Base-by-base conservation (phyloP, 1,140 invertebrate genomes). In the Drosophila jambulina region DNA sequence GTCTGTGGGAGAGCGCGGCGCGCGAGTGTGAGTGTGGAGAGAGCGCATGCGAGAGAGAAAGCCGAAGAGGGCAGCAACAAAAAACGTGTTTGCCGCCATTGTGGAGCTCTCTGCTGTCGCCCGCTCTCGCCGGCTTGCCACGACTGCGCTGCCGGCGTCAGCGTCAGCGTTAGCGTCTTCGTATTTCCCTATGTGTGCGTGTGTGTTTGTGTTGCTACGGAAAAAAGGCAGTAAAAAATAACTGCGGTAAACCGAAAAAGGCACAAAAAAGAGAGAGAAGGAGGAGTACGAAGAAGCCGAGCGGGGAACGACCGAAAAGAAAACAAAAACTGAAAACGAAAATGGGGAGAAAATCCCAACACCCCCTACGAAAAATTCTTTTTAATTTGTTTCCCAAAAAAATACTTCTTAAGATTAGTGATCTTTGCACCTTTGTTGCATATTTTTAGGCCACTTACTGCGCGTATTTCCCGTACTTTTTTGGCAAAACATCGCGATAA, bases 151-250 rank as follows among this genome's bases (percentile, higher is more conserved):
- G 76, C 29, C 53, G 46, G 23, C 58, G 51, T 42, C 67, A 23
- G 23, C 75, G 51, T 58, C 78, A 56, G 29, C 58, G 51, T 42
- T 61, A 46, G 36, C 75, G 53, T 62, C 82, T 56, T 70, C 72
- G 38, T 23, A n/a, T 80, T 68, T 62, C 54, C 46, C 34, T 78
- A 72, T 38, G 36, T 45, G 58, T 70, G 53, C 57, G 48, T 60
- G 45, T 63, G 45, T 36, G 58, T 54, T 32, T 80, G 61, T 62
- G 85, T 72, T 88, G 84, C 85, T 82, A 90, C 85, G 82, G 78
- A 84, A 87, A 79, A 88, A 88, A 88, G 81, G 85, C 90, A 88
- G 85, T 88, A 88, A 88, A 90, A 88, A 90, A 90, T 91, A 90
- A 85, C 85, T 90, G 85, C 85, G 85, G 85, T 90, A 90, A 90